Percentiles rank a stretch among this genome's conserved stretches.
Conservation (phyloP, 2,888 invertebrate species). For the Drosophila formosana region DNA sequence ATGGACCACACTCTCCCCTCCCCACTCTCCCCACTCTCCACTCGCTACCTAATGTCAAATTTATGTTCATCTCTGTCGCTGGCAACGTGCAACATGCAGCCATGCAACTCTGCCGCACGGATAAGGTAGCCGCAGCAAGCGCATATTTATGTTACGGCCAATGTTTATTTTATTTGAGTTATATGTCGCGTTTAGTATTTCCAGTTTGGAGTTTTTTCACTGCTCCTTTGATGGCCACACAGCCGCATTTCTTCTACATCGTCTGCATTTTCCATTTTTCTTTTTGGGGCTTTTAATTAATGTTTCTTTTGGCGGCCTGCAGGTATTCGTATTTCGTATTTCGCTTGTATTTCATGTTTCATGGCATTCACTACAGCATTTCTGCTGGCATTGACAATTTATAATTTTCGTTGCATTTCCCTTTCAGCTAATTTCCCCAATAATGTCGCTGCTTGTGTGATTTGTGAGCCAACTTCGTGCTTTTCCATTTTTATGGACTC, state of each 20-base stretch:
- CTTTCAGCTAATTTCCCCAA: constrained; percentile 51
- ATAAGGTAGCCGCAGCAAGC: constrained; percentile 35
- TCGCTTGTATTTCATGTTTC: constrained; percentile 47
- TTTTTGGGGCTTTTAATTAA: constrained; percentile 61
- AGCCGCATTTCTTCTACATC: constrained; percentile 28
- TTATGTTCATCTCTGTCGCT: constrained; percentile 63
- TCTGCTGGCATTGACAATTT: constrained; percentile 72
- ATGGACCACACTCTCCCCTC: constrained; percentile 19
- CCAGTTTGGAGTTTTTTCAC: constrained; percentile 19
- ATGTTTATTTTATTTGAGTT: constrained; percentile 77
- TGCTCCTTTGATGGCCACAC: constrained; percentile 49
- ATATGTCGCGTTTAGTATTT: constrained; percentile 58
- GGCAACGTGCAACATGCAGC: constrained; percentile 19
- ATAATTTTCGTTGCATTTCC: constrained; percentile 58
- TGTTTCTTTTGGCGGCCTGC: constrained; percentile 60
- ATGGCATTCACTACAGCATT: constrained; percentile 66
- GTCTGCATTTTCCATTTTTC: constrained; percentile 1
- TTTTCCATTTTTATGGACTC: constrained; percentile 24
- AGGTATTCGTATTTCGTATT: constrained; percentile 50
- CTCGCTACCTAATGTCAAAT: constrained; percentile 57
- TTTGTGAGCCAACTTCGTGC: constrained; percentile 69
- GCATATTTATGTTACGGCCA: constrained; percentile 77
- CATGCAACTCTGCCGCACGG: constrained; percentile 13
- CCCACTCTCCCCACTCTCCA: background rate
- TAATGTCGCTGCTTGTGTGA: constrained; percentile 68